Evolutionary conservation across 92 coral and sea anemone species (phyloP), one percentile per base, ranked within the genome.

Genomic region (Desmophyllum pertusum): DNA sequence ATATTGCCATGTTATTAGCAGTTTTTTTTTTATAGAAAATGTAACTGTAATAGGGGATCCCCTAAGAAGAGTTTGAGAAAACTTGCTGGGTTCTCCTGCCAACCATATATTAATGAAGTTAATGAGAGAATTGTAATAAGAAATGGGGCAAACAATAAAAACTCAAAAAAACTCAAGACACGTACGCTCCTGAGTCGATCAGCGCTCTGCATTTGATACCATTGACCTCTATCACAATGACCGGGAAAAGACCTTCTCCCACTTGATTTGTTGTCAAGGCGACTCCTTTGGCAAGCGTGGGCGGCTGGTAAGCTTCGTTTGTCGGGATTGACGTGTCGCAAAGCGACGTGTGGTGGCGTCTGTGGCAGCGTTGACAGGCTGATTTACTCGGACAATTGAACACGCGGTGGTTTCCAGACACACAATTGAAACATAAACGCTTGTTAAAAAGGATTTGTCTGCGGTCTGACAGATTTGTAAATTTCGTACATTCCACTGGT

Each of bases 401-500:
- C 10, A 71, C 83, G 70, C 64, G 35, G 41, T 87, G 90, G 42
- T 41, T 36, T 23, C 78, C 51, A 2, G 19, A 86, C 85, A n/a
- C n/a, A 40, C 89, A 89, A 39, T 89, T 89, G 19, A 89, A 89
- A 51, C 92, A 89, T n/a, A 89, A 63, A 35, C 83, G 77, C 21
- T 80, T 62, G 63, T 85, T 59, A 67, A 79, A 50, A 70, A 67
- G 23, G 73, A 70, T 75, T 51, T 84, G 42, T 81, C 25, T 66
- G 65, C 80, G 74, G 23, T 75, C 85, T 48, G 84, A 30, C 23
- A 65, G 64, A 68, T 29, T 29, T 41, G 42, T 48, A 5, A 57
- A 42, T 19, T 69, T 33, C 17, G 72, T 30, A 69, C 69, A 31
- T 70, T 79, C 70, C n/a, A 48, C 81, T 29, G 73, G 75, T 10